Evolutionary conservation across 1,140 invertebrate genomes (phyloP).

Genomic region (Rhopalosiphum maidis): DNA sequence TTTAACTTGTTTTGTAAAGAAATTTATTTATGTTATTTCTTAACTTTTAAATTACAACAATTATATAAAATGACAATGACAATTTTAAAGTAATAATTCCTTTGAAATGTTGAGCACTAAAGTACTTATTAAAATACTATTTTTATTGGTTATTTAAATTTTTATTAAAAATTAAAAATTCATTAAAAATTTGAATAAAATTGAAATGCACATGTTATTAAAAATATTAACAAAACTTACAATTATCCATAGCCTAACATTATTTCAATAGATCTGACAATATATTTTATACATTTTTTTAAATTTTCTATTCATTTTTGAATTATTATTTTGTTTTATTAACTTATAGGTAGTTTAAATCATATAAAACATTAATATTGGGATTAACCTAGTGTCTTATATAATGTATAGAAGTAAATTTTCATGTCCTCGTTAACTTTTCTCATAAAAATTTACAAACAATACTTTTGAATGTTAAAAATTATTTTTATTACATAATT

Average conservation of each 20-base stretch:
- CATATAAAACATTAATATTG: neutral
- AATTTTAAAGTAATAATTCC: neutral
- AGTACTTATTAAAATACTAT: slow-evolving; percentile 3
- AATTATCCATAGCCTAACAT: neutral
- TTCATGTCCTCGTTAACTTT: neutral
- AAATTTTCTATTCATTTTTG: neutral
- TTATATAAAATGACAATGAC: neutral
- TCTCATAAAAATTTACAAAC: neutral
- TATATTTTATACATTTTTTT: neutral
- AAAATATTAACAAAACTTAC: neutral
- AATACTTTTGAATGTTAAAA: neutral
- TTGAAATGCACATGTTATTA: neutral
- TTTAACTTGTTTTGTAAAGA: slow-evolving; percentile 15
- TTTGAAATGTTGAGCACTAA: neutral
- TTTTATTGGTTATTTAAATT: slow-evolving; percentile 3
- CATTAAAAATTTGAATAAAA: neutral
- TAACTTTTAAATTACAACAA: neutral
- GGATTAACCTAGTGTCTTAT: neutral
- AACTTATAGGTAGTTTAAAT: neutral
- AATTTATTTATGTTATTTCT: neutral
- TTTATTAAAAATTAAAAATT: neutral
- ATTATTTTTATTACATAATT: neutral
- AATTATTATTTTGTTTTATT: neutral
- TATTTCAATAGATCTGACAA: neutral
- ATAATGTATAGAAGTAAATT: neutral